Evolutionary conservation across 2,113 vertebrate species (phyloP), one percentile per base, ranked within the genome.

Genomic region (Apeltes quadracus): DNA sequence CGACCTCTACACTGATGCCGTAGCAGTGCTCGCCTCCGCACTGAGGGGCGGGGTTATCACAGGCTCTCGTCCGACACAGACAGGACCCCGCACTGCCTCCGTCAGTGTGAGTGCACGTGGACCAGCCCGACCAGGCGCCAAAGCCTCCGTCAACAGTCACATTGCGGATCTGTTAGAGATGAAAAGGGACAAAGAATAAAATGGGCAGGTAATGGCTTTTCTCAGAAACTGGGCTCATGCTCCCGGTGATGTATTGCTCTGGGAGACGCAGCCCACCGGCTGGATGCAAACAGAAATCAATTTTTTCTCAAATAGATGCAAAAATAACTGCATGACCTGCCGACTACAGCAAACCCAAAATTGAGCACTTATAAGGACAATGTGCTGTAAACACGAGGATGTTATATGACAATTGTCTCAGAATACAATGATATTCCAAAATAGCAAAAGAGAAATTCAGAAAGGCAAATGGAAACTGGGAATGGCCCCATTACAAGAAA

Each of bases 101-200:
- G 0, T 99, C 97, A 0, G 79, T 94, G 64, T 99, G 96, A 0
- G 92, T 95, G 41, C 97, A 99, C 8, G 91, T 74, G 1, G 90
- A 95, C 97, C 97, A 99, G 0, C 91, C 90, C 0, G 95, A 95
- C 97, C 97, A 99, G 0, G 78, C 15, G 1, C 97, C 94, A 32
- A 96, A 98, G 66, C 90, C 91, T 36, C 97, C 97, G 46, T 99
- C 96, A 59, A 97, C 93, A 0, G 97, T 99, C 87, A 98, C 94
- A 50, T 99, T 99, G 77, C 95, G 95, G 14, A 91, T 92, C 97
- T 99, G 78, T 76, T 69, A 9, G 57, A 15, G 48, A 61, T 39
- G 69, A 56, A 71, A 75, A 57, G 62, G 6, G 36, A 27, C 29
- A 54, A 32, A 84, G 5, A 75, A 77, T 69, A 78, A 84, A 75